Conservation (phyloP, 2,797 vertebrate genomes). For the Cyprinella venusta region DNA sequence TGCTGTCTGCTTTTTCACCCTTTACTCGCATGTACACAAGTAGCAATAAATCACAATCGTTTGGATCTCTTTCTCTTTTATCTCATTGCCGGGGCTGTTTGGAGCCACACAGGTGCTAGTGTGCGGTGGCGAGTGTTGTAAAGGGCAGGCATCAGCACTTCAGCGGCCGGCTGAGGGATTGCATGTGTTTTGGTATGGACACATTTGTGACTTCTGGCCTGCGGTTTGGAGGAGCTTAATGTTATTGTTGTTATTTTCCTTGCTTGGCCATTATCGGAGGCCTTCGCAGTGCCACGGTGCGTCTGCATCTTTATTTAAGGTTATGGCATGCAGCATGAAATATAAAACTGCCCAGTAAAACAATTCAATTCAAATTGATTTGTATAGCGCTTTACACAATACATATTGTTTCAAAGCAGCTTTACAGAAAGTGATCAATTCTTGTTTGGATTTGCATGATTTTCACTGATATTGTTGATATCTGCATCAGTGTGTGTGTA, state of each 20-base stretch:
- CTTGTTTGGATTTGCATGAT: background rate
- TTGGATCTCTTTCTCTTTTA: conserved; percentile 84
- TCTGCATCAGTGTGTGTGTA: conserved; percentile 29
- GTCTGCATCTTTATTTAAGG: background rate
- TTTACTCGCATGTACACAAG: conserved; percentile 77
- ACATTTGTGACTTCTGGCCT: conserved; percentile 91
- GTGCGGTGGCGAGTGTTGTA: conserved; percentile 74
- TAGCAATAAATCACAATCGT: conserved; percentile 99
- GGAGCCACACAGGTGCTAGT: conserved; percentile 82
- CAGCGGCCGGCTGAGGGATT: conserved; percentile 92
- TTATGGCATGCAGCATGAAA: background rate
- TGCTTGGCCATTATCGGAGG: conserved; percentile 57
- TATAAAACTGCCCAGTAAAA: background rate
- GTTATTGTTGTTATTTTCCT: conserved; percentile 75
- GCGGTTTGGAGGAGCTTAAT: conserved; percentile 85
- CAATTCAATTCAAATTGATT: too few relatives aligned
- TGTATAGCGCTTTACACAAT: too few relatives aligned
- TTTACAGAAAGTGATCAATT: background rate
- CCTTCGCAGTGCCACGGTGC: background rate
- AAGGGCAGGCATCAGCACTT: conserved; percentile 83
- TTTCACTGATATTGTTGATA: background rate
- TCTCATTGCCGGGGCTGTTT: conserved; percentile 54
- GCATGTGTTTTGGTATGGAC: conserved; percentile 90
- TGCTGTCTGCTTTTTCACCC: conserved; percentile 62
- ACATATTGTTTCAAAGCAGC: too few relatives aligned